Conservation (phyloP, 2,797 vertebrate genomes). For the Centroberyx gerrardi region DNA sequence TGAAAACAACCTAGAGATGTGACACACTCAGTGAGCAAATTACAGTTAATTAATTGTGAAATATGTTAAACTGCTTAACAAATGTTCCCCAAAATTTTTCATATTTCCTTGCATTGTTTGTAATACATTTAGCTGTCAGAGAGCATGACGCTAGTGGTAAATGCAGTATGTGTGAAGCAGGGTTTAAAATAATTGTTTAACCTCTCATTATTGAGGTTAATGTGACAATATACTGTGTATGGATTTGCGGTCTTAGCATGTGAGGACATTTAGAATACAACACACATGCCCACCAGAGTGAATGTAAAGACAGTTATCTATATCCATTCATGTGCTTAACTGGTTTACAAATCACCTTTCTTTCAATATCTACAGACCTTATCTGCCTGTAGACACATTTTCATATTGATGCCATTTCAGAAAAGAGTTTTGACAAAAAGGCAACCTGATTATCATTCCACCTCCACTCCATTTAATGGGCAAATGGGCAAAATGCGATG, state of each 20-base stretch:
- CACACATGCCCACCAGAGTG: neutral
- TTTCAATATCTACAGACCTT: conserved; percentile 21
- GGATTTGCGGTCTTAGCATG: conserved; percentile 1
- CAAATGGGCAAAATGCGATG: conserved; percentile 44
- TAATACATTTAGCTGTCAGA: neutral
- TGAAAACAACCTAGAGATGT: neutral
- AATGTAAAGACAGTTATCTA: neutral
- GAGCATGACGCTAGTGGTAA: neutral
- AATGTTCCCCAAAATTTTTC: neutral
- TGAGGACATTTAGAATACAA: too few relatives aligned
- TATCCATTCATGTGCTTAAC: conserved; percentile 14
- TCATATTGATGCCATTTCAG: conserved; percentile 43
- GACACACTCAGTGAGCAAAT: neutral
- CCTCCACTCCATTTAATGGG: conserved; percentile 54
- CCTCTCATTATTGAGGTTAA: neutral
- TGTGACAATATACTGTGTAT: conserved; percentile 3
- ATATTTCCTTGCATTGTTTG: neutral
- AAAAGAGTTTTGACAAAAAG: conserved; percentile 39
- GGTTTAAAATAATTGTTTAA: neutral
- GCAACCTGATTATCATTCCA: conserved; percentile 48
- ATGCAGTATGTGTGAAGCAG: neutral
- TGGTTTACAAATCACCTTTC: conserved; percentile 29
- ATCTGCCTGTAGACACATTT: conserved; percentile 22
- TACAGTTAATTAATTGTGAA: neutral
- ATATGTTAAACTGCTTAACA: neutral